These are phyloP conservation scores for Enteromius treurensis DNA, from an alignment of 2,797 vertebrate species.

Conservation along the genomic window DNA sequence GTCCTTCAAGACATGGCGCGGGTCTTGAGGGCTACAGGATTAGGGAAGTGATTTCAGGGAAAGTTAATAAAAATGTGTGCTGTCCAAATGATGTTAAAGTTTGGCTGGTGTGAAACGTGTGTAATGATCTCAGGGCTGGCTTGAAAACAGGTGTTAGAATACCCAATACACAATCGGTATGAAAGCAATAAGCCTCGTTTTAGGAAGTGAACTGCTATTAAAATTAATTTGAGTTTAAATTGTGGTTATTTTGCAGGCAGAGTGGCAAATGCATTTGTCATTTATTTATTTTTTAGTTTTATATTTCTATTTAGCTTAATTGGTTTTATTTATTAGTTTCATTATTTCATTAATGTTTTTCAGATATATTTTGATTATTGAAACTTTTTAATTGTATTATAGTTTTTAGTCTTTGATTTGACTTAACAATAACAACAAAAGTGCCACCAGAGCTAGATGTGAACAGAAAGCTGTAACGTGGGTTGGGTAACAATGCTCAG, in stretches of 20 bases:
- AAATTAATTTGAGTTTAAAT: neutral
- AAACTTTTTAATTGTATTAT: neutral
- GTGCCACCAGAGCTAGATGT: neutral
- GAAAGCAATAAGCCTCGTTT: neutral
- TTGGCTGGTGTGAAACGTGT: neutral
- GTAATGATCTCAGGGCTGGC: neutral
- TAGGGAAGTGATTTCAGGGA: neutral
- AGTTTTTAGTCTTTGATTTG: too few species aligned
- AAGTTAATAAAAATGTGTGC: neutral
- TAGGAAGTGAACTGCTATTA: neutral
- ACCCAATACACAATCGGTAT: neutral
- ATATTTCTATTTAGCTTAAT: too few species aligned
- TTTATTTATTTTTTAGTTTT: too few species aligned
- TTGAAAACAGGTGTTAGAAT: neutral
- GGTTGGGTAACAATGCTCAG: neutral
- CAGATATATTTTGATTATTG: neutral
- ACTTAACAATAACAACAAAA: too few species aligned
- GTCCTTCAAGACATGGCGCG: conserved; percentile 23
- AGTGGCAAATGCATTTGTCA: neutral
- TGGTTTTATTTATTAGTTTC: neutral
- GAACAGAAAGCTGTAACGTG: neutral
- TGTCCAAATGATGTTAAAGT: neutral
- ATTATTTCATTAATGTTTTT: neutral
- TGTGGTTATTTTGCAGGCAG: neutral
- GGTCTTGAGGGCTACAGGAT: neutral